Percentiles rank a stretch among this genome's conserved stretches.
These are phyloP conservation scores for Oreochromis niloticus DNA, from an alignment of 2,113 vertebrate species.

Conservation along the genomic window DNA sequence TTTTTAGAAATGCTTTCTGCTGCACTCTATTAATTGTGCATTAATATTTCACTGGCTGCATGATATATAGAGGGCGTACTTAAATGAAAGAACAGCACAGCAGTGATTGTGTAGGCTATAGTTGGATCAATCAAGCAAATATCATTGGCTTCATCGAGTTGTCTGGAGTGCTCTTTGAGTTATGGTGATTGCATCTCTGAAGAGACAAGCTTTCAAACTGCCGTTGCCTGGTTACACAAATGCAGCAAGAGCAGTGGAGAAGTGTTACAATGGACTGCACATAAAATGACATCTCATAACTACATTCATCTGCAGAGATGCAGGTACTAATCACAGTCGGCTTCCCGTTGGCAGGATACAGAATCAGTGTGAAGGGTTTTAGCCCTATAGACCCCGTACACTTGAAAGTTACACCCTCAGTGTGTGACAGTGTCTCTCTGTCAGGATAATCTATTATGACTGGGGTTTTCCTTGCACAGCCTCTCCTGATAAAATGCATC, in stretches of 20 bases:
- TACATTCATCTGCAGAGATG: conserved; percentile 36
- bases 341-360: not conserved
- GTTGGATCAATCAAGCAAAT: conserved; percentile 54
- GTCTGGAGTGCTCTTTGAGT: conserved; percentile 68
- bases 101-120: conserved; percentile 30
- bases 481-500: conserved; percentile 6
- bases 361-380: not conserved
- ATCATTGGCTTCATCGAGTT: conserved; percentile 61
- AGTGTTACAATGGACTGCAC: conserved; percentile 59
- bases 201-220: conserved; percentile 67
- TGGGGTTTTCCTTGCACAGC: conserved; percentile 8
- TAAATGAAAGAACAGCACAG: not conserved
- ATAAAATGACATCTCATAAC: conserved; percentile 61
- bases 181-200: conserved; percentile 68
- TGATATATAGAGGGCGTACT: not conserved
- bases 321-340: conserved; percentile 1
- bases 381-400: not conserved
- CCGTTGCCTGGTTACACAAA: conserved; percentile 72
- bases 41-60: not conserved
- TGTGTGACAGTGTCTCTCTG: not conserved
- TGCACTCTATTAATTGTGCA: not conserved
- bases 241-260: conserved; percentile 62
- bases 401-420: not conserved
- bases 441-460: not conserved
- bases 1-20: not conserved